Evolutionary conservation across 2,888 invertebrate genomes (phyloP), one percentile per base, ranked within the genome.

Genomic region (Rhamphomyia laevipes): DNA sequence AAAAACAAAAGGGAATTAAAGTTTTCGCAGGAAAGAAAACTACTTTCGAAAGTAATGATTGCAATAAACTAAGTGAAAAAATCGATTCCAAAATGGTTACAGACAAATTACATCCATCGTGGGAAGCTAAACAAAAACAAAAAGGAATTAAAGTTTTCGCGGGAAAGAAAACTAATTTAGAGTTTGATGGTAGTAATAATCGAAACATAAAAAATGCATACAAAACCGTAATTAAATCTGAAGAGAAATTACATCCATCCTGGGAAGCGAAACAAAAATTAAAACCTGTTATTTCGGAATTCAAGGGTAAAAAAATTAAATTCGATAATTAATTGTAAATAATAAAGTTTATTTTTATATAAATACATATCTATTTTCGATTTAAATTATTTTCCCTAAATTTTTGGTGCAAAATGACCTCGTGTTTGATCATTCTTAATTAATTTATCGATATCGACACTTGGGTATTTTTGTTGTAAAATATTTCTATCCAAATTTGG

Each of bases 401-500:
- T 52, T 53, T 70, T 66, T 12, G 78, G 77, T 45, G 76, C 61
- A 65, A 57, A 80, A 66, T 85, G 83, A 13, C 84, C 82, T 57
- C 77, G 73, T 12, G 77, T 68, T 66, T 76, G 81, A 55, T 74
- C 75, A 43, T 67, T 66, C 6, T 63, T 64, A 57, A 77, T 76
- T 2, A 82, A 74, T 64, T 77, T 80, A 51, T 86, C 80, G 45
- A 91, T 70, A 65, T 91, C 77, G 6, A 88, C 82, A 62, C 79
- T 68, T 5, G 92, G 90, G 68, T 81, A 92, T 60, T 84, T 76
- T 51, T 77, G 73, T 63, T 81, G 78, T 18, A 92, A 61, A 47
- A 80, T 73, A 50, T 82, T 79, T 64, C 81, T 64, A 62, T 87
- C 84, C 66, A 86, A 69, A 62, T 90, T 74, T 2, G 90, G 90